A percentile compares a stretch with the other conserved stretches of the same genome.
phyloP scores from a whole-genome alignment of 2,113 vertebrate species.

The Microcebus ravelobensis region DNA sequence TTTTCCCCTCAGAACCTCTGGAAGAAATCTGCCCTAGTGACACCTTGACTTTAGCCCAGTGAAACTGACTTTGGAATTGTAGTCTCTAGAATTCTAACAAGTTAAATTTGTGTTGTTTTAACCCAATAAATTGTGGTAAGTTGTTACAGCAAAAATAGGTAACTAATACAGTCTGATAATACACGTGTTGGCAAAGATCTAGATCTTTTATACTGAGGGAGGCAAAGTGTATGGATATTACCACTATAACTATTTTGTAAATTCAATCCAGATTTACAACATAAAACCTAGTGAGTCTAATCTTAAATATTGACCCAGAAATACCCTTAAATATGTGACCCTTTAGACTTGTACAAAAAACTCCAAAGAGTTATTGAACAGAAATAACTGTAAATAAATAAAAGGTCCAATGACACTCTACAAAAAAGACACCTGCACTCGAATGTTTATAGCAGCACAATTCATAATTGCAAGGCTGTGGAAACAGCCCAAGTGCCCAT shows the following conservation, averaged over 20 bases:
- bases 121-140: background rate
- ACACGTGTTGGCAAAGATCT: background rate
- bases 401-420: background rate
- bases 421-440: no score
- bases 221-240: background rate
- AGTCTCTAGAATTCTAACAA: background rate
- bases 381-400: background rate
- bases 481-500: no score
- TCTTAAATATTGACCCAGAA: background rate
- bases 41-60: background rate
- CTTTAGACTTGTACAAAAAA: background rate
- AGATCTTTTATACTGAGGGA: background rate
- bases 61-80: background rate
- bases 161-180: background rate
- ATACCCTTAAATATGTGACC: background rate
- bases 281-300: background rate
- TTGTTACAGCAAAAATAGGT: background rate
- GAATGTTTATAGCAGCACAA: no score
- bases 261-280: background rate
- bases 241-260: background rate
- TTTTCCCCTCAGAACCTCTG: background rate
- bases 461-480: no score
- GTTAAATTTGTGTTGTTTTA: background rate
- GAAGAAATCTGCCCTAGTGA: background rate
- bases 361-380: background rate